Conservation (phyloP, 2,797 vertebrate species). For the Gymnothorax reevesii region DNA sequence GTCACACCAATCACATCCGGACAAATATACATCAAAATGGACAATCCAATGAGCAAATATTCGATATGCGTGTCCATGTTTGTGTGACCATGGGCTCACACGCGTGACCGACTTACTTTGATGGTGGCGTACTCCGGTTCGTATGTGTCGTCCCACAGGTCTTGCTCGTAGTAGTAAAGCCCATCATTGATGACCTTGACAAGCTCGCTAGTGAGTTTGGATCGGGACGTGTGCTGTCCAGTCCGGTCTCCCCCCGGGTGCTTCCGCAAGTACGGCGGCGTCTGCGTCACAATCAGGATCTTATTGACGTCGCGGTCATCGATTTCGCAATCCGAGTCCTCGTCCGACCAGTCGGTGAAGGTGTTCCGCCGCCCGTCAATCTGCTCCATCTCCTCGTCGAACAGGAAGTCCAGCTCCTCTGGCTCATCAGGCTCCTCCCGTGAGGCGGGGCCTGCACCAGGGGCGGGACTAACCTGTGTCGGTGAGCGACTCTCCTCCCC, state of each 20-base stretch:
- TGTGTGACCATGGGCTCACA: too few species aligned
- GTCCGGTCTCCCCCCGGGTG: constrained; percentile 96
- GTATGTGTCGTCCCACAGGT: constrained; percentile 94
- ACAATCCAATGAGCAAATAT: neutral
- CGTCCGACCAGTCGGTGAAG: constrained; percentile 97
- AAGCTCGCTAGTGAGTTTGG: constrained; percentile 90
- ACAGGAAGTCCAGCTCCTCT: constrained; percentile 96
- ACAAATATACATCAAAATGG: neutral
- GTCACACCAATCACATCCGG: neutral
- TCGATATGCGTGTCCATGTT: neutral
- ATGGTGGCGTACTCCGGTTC: constrained; percentile 97
- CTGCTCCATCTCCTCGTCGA: constrained; percentile 98
- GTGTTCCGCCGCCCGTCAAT: constrained; percentile 97
- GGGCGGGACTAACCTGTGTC: constrained; percentile 38
- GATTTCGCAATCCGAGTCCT: constrained; percentile 93
- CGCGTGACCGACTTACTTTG: constrained; percentile 78
- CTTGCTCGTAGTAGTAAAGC: constrained; percentile 97
- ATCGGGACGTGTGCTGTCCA: constrained; percentile 89
- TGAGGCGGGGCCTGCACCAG: constrained; percentile 49
- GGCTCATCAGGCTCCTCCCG: constrained; percentile 88
- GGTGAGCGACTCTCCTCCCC: constrained; percentile 69
- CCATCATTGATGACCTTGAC: constrained; percentile 97
- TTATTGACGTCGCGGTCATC: constrained; percentile 96
- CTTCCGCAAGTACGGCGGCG: constrained; percentile 92
- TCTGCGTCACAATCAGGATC: constrained; percentile 97